Percentiles rank a stretch among this genome's conserved stretches.
phyloP scores from a whole-genome alignment of 2,888 invertebrate species.

The Platycheirus rosarum region DNA sequence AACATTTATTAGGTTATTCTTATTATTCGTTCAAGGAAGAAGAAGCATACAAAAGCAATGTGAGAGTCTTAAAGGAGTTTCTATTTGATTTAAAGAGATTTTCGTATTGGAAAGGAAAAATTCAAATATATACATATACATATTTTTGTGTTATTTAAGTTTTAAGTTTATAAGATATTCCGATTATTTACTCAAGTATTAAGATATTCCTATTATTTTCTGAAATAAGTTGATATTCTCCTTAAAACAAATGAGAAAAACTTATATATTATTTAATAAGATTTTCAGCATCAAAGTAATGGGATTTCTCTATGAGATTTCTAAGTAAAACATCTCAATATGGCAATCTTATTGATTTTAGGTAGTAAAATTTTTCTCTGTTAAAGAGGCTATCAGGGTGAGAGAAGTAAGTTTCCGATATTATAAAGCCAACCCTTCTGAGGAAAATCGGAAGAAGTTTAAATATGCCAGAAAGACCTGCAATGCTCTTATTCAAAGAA shows the following conservation, averaged over 20 bases:
- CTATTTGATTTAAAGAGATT: background rate
- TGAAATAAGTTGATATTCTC: background rate
- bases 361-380: slow-evolving; percentile 19
- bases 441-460: no score
- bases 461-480: no score
- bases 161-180: background rate
- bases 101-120: background rate
- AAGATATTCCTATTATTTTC: background rate
- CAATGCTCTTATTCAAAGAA: no score
- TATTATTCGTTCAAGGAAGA: background rate
- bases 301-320: slow-evolving; percentile 32
- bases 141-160: background rate
- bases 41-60: background rate
- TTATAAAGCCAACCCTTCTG: no score
- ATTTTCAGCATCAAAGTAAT: slow-evolving; percentile 1
- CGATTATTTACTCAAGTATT: background rate
- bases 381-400: no score
- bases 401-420: no score
- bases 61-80: background rate
- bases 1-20: no score
- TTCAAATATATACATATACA: background rate
- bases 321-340: slow-evolving; percentile 7
- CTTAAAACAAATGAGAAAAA: background rate
- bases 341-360: slow-evolving; percentile 41
- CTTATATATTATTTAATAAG: background rate